Base-by-base conservation (phyloP, 2,113 vertebrate genomes). In the Heterotilapia buettikoferi region DNA sequence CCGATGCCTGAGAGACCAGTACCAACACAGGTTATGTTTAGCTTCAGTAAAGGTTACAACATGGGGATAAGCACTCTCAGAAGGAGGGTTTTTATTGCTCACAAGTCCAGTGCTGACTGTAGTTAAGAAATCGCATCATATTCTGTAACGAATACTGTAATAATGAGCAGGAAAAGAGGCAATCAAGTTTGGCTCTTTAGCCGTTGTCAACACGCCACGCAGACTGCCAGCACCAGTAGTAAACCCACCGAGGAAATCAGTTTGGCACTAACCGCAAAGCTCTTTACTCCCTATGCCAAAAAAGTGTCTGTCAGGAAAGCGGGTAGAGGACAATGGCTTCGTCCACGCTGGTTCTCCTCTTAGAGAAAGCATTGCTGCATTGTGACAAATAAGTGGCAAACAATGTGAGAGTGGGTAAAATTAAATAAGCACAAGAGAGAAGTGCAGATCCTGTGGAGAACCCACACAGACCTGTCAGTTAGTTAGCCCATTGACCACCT, bases 201-300 rank as follows among this genome's bases (percentile, higher is more conserved):
- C 86, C 86, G 71, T 86, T 90, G 92, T 92, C 84, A 91, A 86
- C 88, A 84, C 73, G 71, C 87, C 80, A 83, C 53, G 79, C 76
- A 93, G 87, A 86, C 52, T 87, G 92, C 91, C 92, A 92, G 87
- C 90, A 94, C 83, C 78, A 86, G 83, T 84, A 85, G 82, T 79
- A 90, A 90, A 94, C 92, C 86, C 90, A 95, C 90, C 31, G 56
- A 92, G 92, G 86, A 95, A 94, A 96, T 95, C 93, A 90, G 86
- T 90, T 91, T 92, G 92, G 92, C 94, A 91, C 83, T 50, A 84
- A 87, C 87, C 84, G 29, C 92, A 91, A 88, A 94, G 90, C 91
- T 87, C 88, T 89, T 85, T 86, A 87, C 31, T 78, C 84, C 47
- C 47, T 9, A 2, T 53, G 92, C 93, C 92, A 94, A 92, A 52